Evolutionary conservation across 2,888 invertebrate species (phyloP), one percentile per base, ranked within the genome.

Genomic region (Ophonus ardosiacus): DNA sequence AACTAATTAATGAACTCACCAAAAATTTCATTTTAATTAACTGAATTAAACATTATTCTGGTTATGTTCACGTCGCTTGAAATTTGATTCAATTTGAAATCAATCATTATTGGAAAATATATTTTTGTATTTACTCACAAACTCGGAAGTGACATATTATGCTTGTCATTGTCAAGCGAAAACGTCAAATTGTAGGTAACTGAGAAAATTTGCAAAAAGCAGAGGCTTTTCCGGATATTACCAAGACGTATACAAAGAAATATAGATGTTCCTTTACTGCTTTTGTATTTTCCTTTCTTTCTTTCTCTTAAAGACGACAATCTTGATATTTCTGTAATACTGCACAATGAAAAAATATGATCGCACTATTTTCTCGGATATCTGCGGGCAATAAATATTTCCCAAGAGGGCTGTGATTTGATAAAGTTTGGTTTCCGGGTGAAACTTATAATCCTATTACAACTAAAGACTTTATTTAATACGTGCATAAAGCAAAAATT

Each of bases 401-500:
- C 82, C 82, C 82, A 15, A 38, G 71, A 82, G 82, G 15, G 59
- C 56, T 21, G 65, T 84, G 78, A 84, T 78, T 84, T 84, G 56
- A 61, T 51, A 40, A 84, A 84, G 78, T 63, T 84, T 84, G 74
- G 63, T 56, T 84, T 38, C 40, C 79, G 79, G 65, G 43, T 51
- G 15, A 79, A 84, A 84, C 84, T 84, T 84, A 84, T 84, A 79
- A 84, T 56, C 84, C 21, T 31, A 84, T 84, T 84, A 84, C 56
- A 78, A 24, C 65, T 79, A 65, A 79, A 84, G 79, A 63, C 78
- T 56, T 78, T 76, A 84, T 84, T 84, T 84, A 84, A 78, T 84
- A 84, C 84, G 79, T 84, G 84, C 68, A 84, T 84, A 65, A 78
- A 59, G 65, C 63, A 84, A 84, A 84, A 79, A 78, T 63, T 79